Evolutionary conservation across 2,113 vertebrate species (phyloP).

Genomic region (Hippolais icterina): DNA sequence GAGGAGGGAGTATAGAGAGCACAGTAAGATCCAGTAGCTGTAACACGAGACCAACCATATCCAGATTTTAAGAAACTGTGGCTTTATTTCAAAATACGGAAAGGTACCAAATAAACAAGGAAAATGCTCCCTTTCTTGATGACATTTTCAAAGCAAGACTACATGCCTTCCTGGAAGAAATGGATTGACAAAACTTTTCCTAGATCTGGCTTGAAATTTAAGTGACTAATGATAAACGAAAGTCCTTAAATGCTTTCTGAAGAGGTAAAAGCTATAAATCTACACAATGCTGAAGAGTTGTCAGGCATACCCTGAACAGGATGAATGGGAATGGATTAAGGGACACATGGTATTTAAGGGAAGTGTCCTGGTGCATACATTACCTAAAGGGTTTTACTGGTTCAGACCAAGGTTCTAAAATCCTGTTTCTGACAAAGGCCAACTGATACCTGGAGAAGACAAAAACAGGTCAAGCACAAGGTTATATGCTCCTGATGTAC

Average conservation of each 20-base stretch:
- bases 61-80: not conserved
- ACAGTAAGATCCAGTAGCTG: not conserved
- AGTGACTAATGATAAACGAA: not conserved
- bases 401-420: not conserved
- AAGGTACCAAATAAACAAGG: not conserved
- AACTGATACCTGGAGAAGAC: not conserved
- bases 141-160: not conserved
- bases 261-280: not conserved
- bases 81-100: not conserved
- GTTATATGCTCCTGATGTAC: not conserved
- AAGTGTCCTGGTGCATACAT: not conserved
- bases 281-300: not conserved
- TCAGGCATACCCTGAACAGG: not conserved
- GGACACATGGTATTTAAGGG: not conserved
- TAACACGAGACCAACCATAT: accelerated
- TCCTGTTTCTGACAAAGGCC: not conserved
- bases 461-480: not conserved
- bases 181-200: not conserved
- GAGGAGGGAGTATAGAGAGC: not conserved
- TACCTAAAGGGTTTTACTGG: not conserved
- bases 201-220: not conserved
- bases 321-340: not conserved
- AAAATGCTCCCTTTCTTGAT: not conserved
- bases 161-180: not conserved
- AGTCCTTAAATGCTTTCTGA: not conserved